Evolutionary conservation across 2,113 vertebrate genomes (phyloP).

Genomic region (Microcebus lehilahytsara): DNA sequence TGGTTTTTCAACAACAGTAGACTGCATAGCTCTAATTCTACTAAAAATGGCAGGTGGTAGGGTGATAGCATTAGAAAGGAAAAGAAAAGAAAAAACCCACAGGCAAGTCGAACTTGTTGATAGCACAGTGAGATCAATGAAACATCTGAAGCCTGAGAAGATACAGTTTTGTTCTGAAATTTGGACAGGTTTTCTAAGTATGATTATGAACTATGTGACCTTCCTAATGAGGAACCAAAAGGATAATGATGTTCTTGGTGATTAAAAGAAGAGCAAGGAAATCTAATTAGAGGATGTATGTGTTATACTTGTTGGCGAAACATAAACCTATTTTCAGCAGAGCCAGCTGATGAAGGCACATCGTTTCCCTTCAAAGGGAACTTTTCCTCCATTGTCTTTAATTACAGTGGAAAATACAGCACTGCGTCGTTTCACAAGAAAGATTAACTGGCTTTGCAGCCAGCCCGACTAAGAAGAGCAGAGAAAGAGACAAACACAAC

Average conservation of each 20-base stretch:
- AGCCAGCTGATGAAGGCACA: slow-evolving; percentile 54
- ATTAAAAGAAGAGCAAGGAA: slow-evolving; percentile 76
- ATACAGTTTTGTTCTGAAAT: slow-evolving; percentile 61
- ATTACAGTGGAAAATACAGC: slow-evolving; percentile 66
- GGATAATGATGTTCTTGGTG: slow-evolving; percentile 78
- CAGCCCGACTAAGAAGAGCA: neutral
- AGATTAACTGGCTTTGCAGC: slow-evolving; percentile 10
- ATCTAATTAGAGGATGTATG: slow-evolving; percentile 79
- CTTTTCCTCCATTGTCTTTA: slow-evolving; percentile 75
- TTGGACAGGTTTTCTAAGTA: slow-evolving; percentile 55
- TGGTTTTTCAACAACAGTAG: neutral
- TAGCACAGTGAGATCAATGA: slow-evolving; percentile 36
- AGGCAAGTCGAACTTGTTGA: slow-evolving; percentile 21
- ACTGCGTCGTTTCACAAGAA: slow-evolving; percentile 20
- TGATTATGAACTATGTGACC: slow-evolving; percentile 68
- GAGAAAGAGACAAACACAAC: neutral
- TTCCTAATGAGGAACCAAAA: slow-evolving; percentile 79
- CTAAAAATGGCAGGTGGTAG: slow-evolving; percentile 30
- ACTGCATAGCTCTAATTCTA: neutral
- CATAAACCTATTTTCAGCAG: slow-evolving; percentile 74
- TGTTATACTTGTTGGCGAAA: slow-evolving; percentile 66
- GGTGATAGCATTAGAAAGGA: neutral
- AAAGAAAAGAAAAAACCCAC: neutral
- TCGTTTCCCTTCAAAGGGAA: slow-evolving; percentile 69
- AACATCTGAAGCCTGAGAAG: slow-evolving; percentile 35